Conservation (phyloP, 92 coral and sea anemone genomes). For the Montipora capitata region DNA sequence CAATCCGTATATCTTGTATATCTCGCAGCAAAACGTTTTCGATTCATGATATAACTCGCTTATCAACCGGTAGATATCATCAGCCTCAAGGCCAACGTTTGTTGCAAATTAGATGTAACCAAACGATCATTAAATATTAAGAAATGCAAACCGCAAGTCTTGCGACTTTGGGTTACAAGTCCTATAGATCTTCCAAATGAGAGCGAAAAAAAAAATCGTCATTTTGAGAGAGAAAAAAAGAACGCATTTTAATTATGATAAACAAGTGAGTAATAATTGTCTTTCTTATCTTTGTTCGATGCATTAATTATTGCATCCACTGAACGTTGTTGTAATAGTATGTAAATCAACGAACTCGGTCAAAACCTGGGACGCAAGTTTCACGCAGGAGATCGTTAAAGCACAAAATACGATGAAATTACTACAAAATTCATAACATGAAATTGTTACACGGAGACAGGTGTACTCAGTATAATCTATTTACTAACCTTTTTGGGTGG, state of each 20-base stretch:
- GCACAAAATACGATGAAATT: no score
- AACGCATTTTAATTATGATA: no score
- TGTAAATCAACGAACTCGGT: neutral
- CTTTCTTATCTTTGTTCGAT: no score
- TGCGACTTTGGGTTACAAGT: neutral
- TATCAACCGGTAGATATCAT: conserved; percentile 6
- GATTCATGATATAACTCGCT: conserved; percentile 19
- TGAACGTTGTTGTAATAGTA: neutral
- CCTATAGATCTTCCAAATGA: neutral
- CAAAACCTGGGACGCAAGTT: neutral
- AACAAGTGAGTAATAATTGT: no score
- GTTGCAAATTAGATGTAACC: conserved; percentile 56
- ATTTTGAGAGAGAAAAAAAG: no score
- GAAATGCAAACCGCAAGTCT: conserved; percentile 25
- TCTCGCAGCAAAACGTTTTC: neutral
- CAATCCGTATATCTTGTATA: neutral
- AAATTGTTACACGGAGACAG: no score
- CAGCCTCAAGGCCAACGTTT: conserved; percentile 12
- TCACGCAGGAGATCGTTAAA: no score
- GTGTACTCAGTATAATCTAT: no score
- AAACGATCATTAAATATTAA: conserved; percentile 56
- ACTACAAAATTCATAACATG: no score
- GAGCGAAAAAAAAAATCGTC: neutral
- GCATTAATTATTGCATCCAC: no score
- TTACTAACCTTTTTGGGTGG: no score